Evolutionary conservation across 2,888 invertebrate species (phyloP), one percentile per base, ranked within the genome.

Genomic region (Mythimna ferrago): DNA sequence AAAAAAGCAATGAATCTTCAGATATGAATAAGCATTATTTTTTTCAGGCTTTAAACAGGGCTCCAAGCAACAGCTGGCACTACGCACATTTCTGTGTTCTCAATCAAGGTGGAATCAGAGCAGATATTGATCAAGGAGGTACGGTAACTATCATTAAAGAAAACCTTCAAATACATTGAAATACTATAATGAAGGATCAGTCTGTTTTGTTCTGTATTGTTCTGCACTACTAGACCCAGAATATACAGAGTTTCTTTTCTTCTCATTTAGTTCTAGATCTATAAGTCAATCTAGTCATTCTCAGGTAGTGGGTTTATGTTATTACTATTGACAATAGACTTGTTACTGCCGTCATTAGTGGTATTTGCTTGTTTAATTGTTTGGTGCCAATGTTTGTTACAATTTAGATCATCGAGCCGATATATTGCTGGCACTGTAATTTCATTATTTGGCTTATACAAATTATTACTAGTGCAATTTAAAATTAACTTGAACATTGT

Each of bases 21-120:
- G n/a, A 19, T 1, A 53, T 53, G 19, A 53, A 58, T 35, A 38
- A 51, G 3, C 14, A 19, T 1, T 19, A 51, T 14, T 10, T 53
- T 10, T 53, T 88, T 60, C 81, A 97, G 97, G 96, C 94, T 53
- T 87, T 96, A 58, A 89, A 94, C 0, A 90, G 88, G 85, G 94
- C 96, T 16, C 95, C 95, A 68, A 92, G 94, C 6, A 87, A 90
- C 6, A 93, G 93, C 44, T 98, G 98, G 98, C 97, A 97, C 4
- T 96, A 96, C 72, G 98, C 97, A 0, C 96, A 98, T 11, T 97
- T 98, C 66, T 97, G 97, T 32, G 88, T 98, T 0, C 96, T 97
- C 5, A 98, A 98, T 88, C 96, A 97, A 26, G 98, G 98, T 1
- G 97, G 97, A 9, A 96, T 98, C 21, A 96, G 98, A 73, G 95